Conservation (phyloP, 2,113 vertebrate species). For the Microcebus griseorufus region DNA sequence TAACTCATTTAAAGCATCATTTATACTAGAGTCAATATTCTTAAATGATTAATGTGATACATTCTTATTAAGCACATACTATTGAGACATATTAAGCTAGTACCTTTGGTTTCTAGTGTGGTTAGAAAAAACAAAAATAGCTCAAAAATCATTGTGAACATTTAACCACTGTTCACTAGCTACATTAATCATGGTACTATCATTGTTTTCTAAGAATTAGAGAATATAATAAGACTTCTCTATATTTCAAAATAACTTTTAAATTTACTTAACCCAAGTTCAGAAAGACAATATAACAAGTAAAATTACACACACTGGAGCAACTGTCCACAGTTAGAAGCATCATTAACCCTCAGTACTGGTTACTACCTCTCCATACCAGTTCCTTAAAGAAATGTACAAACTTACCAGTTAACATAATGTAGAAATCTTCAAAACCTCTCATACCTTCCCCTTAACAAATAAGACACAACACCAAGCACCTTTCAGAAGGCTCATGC, state of each 20-base stretch:
- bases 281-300: background rate
- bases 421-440: background rate
- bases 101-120: background rate
- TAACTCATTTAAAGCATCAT: conserved; percentile 11
- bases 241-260: conserved; percentile 36
- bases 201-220: background rate
- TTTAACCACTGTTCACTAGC: background rate
- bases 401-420: background rate
- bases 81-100: background rate
- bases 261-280: conserved; percentile 29
- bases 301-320: background rate
- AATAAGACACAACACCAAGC: background rate
- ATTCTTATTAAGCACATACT: background rate
- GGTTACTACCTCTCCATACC: background rate
- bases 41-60: background rate
- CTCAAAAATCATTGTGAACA: conserved; percentile 41
- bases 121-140: conserved; percentile 31
- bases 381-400: conserved; percentile 3
- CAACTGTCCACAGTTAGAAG: background rate
- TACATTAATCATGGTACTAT: background rate
- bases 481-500: background rate
- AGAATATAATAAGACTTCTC: background rate
- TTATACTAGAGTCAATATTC: conserved; percentile 6
- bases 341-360: background rate
- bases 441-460: background rate